phyloP scores from a whole-genome alignment of 2,888 invertebrate species.

The Graphium colonna region DNA sequence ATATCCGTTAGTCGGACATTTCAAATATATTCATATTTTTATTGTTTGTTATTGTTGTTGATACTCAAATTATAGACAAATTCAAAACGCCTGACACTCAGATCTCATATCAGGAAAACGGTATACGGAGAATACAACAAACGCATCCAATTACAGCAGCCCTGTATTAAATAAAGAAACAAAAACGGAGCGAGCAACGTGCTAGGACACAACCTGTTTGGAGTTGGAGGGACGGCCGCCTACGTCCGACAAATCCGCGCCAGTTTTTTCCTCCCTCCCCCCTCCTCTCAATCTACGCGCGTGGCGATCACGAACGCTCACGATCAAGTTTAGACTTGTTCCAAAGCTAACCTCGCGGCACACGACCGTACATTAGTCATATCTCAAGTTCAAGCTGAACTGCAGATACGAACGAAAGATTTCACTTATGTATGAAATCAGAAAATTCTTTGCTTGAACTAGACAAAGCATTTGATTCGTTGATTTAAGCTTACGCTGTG shows the following conservation, averaged over 20 bases:
- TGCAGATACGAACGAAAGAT: constrained; percentile 44
- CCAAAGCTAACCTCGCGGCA: constrained; percentile 25
- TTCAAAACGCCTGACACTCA: no score
- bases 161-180: constrained; percentile 65
- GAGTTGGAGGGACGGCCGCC: constrained; percentile 60
- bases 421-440: no score
- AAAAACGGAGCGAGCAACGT: constrained; percentile 39
- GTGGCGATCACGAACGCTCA: constrained; percentile 40
- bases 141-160: constrained; percentile 40
- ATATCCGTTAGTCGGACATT: no score
- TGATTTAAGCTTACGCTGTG: neutral
- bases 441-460: no score
- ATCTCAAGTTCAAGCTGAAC: constrained; percentile 36
- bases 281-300: constrained; percentile 26
- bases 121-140: neutral
- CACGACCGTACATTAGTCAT: constrained; percentile 9
- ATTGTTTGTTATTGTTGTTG: no score
- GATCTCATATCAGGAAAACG: neutral
- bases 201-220: constrained; percentile 74
- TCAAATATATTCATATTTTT: no score
- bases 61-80: no score
- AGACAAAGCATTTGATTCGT: neutral
- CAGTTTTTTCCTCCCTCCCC: constrained; percentile 42
- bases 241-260: constrained; percentile 74
- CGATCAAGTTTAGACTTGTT: constrained; percentile 66